Evolutionary conservation across 92 coral and sea anemone genomes (phyloP).

Genomic region (Scolanthus callimorphus): DNA sequence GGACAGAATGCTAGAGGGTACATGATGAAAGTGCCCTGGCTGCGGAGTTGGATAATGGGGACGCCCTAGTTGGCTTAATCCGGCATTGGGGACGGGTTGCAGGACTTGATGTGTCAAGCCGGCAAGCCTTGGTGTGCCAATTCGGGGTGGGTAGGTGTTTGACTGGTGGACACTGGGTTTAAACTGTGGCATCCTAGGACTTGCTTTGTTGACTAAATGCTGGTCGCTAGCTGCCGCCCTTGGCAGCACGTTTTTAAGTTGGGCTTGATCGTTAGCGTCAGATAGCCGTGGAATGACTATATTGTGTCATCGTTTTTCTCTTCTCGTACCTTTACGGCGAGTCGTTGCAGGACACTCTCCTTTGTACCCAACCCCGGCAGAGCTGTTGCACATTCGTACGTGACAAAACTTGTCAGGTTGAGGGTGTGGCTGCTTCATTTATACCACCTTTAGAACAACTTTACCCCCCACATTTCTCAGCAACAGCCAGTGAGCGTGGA

Average conservation of each 20-base stretch:
- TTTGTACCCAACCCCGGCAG: slow-evolving; percentile 15
- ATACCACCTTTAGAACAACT: slow-evolving; percentile 8
- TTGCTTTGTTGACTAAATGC: no score
- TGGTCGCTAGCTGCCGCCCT: no score
- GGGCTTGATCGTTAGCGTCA: not conserved
- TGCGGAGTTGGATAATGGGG: not conserved
- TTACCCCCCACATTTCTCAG: slow-evolving; percentile 13
- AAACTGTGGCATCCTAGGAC: no score
- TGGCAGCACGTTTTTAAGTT: not conserved
- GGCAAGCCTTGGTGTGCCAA: not conserved
- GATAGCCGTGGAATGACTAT: no score
- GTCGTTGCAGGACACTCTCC: slow-evolving; percentile 18
- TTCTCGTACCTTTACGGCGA: slow-evolving; percentile 21
- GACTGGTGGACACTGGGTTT: no score
- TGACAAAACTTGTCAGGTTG: slow-evolving; percentile 9
- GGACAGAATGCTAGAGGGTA: not conserved
- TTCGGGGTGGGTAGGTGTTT: not conserved
- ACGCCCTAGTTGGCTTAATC: not conserved
- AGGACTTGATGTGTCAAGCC: no score
- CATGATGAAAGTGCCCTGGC: not conserved
- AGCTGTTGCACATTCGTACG: slow-evolving; percentile 33
- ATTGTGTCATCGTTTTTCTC: slow-evolving; percentile 1
- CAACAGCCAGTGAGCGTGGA: slow-evolving; percentile 12
- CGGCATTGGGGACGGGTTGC: not conserved
- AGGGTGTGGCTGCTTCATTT: slow-evolving; percentile 28